phyloP scores from a whole-genome alignment of 2,888 invertebrate genomes.

The Camptogramma bilineatum region DNA sequence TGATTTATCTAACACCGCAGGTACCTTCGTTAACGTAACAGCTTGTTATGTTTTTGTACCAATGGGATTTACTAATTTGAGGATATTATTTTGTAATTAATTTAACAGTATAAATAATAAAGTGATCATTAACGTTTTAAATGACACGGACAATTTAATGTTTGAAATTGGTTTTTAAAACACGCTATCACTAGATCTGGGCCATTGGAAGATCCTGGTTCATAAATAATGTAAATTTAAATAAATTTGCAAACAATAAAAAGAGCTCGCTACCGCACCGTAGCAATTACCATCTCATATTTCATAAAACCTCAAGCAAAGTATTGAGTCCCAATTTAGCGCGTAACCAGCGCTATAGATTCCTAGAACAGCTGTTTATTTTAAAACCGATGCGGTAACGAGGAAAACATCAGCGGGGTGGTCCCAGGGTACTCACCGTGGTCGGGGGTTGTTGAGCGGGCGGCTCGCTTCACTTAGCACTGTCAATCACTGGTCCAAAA shows the following conservation, averaged over 20 bases:
- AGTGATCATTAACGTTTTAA: not conserved
- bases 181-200: slow-evolving; percentile 4
- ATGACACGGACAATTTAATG: not conserved
- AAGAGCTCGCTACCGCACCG: slow-evolving; percentile 16
- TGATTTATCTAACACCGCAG: slow-evolving; percentile 18
- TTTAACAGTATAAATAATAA: not conserved
- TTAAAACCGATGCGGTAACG: slow-evolving; percentile 73
- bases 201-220: slow-evolving; percentile 21
- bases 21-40: not conserved
- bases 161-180: slow-evolving; percentile 1
- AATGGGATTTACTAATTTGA: not conserved
- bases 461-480: slow-evolving; percentile 80
- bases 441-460: slow-evolving; percentile 59
- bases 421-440: slow-evolving; percentile 68
- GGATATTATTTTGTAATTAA: slow-evolving; percentile 1
- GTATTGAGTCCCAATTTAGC: slow-evolving; percentile 75
- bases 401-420: slow-evolving; percentile 53
- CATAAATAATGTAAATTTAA: slow-evolving; percentile 17
- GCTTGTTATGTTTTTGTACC: not conserved
- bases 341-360: slow-evolving; percentile 70
- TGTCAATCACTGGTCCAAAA: slow-evolving; percentile 85
- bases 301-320: slow-evolving; percentile 58
- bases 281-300: slow-evolving; percentile 57
- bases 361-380: slow-evolving; percentile 82
- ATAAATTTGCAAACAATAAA: slow-evolving; percentile 29